Percentiles rank a stretch among this genome's conserved stretches.
These are phyloP conservation scores for Excalfactoria chinensis DNA, from an alignment of 2,113 vertebrate genomes.

Conservation along the genomic window DNA sequence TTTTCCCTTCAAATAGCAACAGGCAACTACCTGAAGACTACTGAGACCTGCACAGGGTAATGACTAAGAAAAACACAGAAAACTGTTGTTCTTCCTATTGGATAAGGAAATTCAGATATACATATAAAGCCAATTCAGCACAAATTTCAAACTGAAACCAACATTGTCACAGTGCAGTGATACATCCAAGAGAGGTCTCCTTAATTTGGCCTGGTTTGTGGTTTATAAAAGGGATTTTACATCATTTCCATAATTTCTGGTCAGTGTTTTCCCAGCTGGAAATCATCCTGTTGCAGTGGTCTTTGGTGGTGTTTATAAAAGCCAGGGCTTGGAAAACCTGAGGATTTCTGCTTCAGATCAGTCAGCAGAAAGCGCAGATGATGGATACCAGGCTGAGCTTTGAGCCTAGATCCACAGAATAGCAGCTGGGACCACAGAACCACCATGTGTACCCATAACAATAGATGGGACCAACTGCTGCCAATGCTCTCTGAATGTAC, in stretches of 20 bases:
- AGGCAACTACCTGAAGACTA: not conserved
- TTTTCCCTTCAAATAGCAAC: not conserved
- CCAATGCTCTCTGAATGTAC: not conserved
- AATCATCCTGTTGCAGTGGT: not conserved
- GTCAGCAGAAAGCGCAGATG: not conserved
- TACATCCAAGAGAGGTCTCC: not conserved
- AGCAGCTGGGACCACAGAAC: too few species aligned
- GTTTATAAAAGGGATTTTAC: not conserved
- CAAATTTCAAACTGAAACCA: not conserved
- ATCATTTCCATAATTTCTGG: not conserved
- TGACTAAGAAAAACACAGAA: not conserved
- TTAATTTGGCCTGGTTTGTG: not conserved
- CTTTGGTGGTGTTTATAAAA: not conserved
- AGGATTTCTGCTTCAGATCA: not conserved
- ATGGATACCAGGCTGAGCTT: not conserved
- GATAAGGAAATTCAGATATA: not conserved
- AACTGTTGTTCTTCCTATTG: not conserved
- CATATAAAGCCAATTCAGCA: too few species aligned
- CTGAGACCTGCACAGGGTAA: not conserved
- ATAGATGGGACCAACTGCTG: not conserved
- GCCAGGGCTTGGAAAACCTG: not conserved
- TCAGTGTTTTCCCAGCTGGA: not conserved
- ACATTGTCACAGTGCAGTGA: not conserved
- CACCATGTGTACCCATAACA: not conserved
- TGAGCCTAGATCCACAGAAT: too few species aligned